These are phyloP conservation scores for Pelochelys cantorii DNA, from an alignment of 2,797 vertebrate species.

Conservation along the genomic window DNA sequence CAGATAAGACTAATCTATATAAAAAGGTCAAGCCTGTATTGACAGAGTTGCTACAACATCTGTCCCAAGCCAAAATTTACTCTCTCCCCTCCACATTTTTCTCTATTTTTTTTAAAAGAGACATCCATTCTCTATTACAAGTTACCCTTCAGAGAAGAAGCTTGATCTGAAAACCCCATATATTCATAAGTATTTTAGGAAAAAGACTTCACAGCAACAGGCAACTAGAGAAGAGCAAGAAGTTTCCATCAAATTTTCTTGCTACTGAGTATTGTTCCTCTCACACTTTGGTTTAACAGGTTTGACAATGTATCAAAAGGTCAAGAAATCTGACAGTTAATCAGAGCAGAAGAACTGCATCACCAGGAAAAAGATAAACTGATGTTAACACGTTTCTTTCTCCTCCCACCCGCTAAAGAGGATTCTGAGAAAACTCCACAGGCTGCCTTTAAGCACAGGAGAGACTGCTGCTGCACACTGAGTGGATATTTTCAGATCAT, in stretches of 20 bases:
- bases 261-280: not conserved
- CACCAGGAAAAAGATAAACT: conserved; percentile 72
- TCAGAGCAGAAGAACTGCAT: conserved; percentile 71
- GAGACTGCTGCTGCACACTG: not conserved
- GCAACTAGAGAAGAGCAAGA: not conserved
- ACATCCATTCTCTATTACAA: not conserved
- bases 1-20: not conserved
- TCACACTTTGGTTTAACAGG: conserved; percentile 9
- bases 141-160: rapidly evolving
- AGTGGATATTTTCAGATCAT: too few species aligned
- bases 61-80: not conserved
- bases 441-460: conserved; percentile 43
- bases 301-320: conserved; percentile 65
- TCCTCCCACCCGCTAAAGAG: conserved; percentile 38
- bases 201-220: not conserved
- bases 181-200: rapidly evolving
- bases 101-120: not conserved
- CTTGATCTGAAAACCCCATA: too few species aligned
- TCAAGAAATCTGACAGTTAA: conserved; percentile 81
- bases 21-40: not conserved
- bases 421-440: conserved; percentile 59
- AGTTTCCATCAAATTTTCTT: not conserved
- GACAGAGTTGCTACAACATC: not conserved
- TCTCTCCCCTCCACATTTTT: not conserved
- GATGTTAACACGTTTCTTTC: not conserved